Conservation (phyloP, 2,113 vertebrate species). For the Nyctibius bracteatus region DNA sequence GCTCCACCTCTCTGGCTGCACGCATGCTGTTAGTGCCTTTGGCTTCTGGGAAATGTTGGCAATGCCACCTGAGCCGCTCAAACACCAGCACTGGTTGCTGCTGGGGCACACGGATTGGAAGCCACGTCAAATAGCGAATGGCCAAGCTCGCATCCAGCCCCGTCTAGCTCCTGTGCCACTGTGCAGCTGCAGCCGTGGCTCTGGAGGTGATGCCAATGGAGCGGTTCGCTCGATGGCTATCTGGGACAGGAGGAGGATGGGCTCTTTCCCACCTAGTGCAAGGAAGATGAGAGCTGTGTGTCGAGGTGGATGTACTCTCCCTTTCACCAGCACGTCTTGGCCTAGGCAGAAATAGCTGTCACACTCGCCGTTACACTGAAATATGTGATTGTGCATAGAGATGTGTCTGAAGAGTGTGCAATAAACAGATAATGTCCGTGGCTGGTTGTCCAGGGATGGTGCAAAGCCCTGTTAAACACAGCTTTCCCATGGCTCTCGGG, state of each 20-base stretch:
- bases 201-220: neutral
- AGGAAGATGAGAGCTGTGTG: neutral
- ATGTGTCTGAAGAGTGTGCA: neutral
- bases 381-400: neutral
- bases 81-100: neutral
- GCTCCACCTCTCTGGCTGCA: neutral
- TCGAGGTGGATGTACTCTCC: neutral
- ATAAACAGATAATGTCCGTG: neutral
- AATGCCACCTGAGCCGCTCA: neutral
- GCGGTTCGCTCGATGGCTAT: neutral
- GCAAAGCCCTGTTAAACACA: no score
- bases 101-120: neutral
- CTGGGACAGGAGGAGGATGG: neutral
- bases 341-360: neutral
- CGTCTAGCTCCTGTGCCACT: neutral
- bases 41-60: neutral
- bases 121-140: neutral
- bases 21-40: neutral
- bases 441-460: neutral
- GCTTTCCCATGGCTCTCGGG: neutral
- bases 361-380: fast-evolving
- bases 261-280: no score
- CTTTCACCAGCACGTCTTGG: neutral
- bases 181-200: neutral
- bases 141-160: neutral